Evolutionary conservation across 2,113 vertebrate genomes (phyloP).

Genomic region (Phaethon lepturus): DNA sequence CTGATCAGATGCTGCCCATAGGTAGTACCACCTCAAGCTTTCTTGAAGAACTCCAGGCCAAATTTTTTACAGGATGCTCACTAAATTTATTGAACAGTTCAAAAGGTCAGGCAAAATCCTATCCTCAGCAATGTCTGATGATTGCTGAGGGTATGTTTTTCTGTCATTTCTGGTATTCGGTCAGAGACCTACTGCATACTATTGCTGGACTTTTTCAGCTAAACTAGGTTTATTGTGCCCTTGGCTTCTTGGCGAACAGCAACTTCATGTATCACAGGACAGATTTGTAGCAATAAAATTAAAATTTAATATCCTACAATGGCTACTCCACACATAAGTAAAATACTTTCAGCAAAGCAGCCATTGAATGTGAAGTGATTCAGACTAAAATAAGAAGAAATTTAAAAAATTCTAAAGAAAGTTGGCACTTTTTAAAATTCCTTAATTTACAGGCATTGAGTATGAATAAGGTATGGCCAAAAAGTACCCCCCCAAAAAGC

Average conservation of each 20-base stretch:
- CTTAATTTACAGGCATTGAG: neutral
- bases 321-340: neutral
- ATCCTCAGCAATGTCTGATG: neutral
- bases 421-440: rapidly evolving
- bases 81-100: neutral
- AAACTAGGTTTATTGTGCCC: neutral
- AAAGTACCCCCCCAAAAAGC: rapidly evolving
- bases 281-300: neutral
- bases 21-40: neutral
- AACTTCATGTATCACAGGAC: neutral
- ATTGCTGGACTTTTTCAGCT: neutral
- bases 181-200: neutral
- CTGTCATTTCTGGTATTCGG: neutral
- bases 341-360: neutral
- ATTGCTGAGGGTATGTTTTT: neutral
- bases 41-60: neutral
- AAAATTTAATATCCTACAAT: neutral
- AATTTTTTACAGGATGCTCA: neutral
- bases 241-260: neutral
- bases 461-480: neutral
- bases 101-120: neutral
- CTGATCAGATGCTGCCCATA: neutral
- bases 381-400: neutral
- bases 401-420: neutral
- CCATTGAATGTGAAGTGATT: neutral